A percentile compares a stretch with the other conserved stretches of the same genome.
These are phyloP conservation scores for Cercopithecus neglectus DNA, from an alignment of 2,797 vertebrate species.

Conservation along the genomic window DNA sequence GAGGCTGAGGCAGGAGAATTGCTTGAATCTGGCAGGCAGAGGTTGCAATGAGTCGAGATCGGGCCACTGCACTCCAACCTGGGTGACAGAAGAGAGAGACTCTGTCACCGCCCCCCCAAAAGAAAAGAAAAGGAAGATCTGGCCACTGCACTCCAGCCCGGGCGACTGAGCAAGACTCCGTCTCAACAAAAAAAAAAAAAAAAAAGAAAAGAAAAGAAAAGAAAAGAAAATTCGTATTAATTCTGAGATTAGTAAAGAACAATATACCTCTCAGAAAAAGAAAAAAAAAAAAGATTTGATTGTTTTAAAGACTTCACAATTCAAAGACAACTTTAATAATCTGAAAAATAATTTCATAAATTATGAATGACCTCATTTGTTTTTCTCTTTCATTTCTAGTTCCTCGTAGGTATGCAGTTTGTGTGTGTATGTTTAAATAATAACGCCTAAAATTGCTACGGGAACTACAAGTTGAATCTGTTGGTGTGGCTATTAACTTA, in stretches of 20 bases:
- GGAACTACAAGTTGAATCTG: not conserved
- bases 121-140: no score
- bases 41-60: not conserved
- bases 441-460: not conserved
- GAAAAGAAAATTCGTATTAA: not conserved
- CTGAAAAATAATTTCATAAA: constrained; percentile 44
- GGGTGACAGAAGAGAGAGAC: not conserved
- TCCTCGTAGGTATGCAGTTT: not conserved
- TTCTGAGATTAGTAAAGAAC: not conserved
- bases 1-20: not conserved
- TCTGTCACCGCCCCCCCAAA: not conserved
- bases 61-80: not conserved
- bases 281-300: not conserved
- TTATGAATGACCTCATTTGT: constrained; percentile 20
- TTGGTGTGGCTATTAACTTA: not conserved
- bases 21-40: not conserved
- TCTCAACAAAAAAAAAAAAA: no score
- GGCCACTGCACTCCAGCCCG: no score
- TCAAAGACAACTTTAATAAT: constrained; percentile 32
- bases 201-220: not conserved
- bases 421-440: constrained; percentile 20
- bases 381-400: constrained; percentile 40
- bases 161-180: no score
- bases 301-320: not conserved
- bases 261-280: not conserved